phyloP scores from a whole-genome alignment of 2,888 invertebrate species.

The Podabrus alpinus region DNA sequence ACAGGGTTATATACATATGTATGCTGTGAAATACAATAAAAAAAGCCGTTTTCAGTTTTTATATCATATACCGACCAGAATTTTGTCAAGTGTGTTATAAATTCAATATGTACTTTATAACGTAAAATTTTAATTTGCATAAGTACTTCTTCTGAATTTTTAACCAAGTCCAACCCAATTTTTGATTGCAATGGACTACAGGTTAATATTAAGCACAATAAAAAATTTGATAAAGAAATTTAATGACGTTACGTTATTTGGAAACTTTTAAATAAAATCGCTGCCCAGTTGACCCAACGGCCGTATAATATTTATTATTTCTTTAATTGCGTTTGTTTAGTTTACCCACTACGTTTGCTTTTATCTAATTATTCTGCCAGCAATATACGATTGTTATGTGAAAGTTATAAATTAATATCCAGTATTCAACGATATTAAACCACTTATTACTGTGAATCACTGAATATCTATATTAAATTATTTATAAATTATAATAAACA shows the following conservation, averaged over 20 bases:
- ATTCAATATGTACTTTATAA: not conserved
- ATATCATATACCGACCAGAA: not conserved
- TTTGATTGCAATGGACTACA: not conserved
- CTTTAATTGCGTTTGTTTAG: no score
- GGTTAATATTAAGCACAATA: not conserved
- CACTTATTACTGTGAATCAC: not conserved
- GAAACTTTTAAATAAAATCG: no score
- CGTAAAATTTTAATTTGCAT: not conserved
- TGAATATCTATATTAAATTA: no score
- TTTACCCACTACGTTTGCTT: no score
- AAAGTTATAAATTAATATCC: not conserved
- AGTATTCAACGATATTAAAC: not conserved
- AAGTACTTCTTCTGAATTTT: not conserved
- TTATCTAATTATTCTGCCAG: no score
- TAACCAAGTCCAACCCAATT: not conserved
- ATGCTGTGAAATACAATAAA: not conserved
- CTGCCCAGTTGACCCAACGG: no score
- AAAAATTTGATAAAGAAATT: not conserved
- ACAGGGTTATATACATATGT: not conserved
- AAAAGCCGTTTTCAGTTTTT: not conserved
- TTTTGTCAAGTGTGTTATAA: slow-evolving; percentile 1
- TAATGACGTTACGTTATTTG: no score
- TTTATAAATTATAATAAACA: not conserved
- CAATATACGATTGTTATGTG: no score
- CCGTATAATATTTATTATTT: no score